Conservation (phyloP, 2,113 vertebrate genomes). For the Thalassoma bifasciatum region DNA sequence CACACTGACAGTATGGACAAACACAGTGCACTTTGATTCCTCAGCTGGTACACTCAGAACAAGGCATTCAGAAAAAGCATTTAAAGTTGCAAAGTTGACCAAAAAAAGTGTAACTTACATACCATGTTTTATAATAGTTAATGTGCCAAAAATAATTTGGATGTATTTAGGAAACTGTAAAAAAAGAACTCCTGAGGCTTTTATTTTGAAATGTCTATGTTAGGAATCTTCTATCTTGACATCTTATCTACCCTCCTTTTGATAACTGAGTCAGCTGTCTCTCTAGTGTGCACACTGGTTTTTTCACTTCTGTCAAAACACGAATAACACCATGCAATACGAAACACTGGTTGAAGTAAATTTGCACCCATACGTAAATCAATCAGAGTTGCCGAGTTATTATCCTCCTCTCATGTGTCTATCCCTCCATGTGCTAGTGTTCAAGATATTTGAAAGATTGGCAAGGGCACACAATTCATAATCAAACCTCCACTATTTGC, state of each 20-base stretch:
- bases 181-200: neutral
- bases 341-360: constrained; percentile 11
- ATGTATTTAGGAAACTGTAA: too few species aligned
- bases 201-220: constrained; percentile 3
- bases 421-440: constrained; percentile 3
- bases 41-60: too few species aligned
- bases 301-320: constrained; percentile 16
- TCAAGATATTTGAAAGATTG: constrained; percentile 31
- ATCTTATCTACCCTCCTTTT: neutral
- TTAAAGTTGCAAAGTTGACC: too few species aligned
- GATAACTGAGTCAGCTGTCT: constrained; percentile 19
- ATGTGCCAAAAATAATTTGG: too few species aligned
- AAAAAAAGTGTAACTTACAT: too few species aligned
- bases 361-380: constrained; percentile 17
- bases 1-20: too few species aligned
- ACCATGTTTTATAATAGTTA: too few species aligned
- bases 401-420: neutral
- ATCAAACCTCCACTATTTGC: constrained; percentile 68
- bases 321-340: constrained; percentile 20
- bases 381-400: constrained; percentile 13
- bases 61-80: too few species aligned
- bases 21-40: too few species aligned
- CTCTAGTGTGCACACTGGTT: neutral
- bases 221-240: neutral
- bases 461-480: constrained; percentile 48